Percentiles rank a stretch among this genome's conserved stretches.
Evolutionary conservation across 2,888 invertebrate genomes (phyloP).

Genomic region (Hydropsyche betteni): DNA sequence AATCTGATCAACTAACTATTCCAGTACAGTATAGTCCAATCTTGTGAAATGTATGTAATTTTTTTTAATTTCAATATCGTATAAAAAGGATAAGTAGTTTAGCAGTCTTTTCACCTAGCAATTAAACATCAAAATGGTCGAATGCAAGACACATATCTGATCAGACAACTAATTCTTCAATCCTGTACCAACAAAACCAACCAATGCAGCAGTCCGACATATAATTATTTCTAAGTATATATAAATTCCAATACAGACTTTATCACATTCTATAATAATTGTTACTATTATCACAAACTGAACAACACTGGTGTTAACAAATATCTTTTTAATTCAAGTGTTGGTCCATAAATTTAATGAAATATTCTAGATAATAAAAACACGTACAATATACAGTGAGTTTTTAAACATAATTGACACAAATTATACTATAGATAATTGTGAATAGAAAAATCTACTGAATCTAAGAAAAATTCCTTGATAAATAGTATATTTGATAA

Average conservation of each 20-base stretch:
- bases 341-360: slow-evolving; percentile 24
- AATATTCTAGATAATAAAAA: slow-evolving; percentile 13
- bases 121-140: slow-evolving; percentile 17
- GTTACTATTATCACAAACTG: slow-evolving; percentile 47
- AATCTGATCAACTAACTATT: background rate
- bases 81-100: slow-evolving; percentile 30
- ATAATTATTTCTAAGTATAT: background rate
- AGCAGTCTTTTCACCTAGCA: slow-evolving; percentile 26
- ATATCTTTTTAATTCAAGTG: slow-evolving; percentile 27
- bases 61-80: slow-evolving; percentile 8
- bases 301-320: slow-evolving; percentile 41
- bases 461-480: slow-evolving; percentile 17
- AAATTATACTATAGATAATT: slow-evolving; percentile 19
- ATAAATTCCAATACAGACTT: slow-evolving; percentile 36
- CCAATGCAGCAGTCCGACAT: too few relatives aligned
- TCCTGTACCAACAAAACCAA: too few relatives aligned
- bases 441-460: slow-evolving; percentile 18
- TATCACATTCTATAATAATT: slow-evolving; percentile 47
- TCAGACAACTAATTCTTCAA: background rate
- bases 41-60: background rate
- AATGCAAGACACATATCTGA: slow-evolving; percentile 20
- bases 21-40: slow-evolving; percentile 2
- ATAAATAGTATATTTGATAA: slow-evolving; percentile 12
- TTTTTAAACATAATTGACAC: slow-evolving; percentile 25
- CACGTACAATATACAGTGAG: slow-evolving; percentile 1